Base-by-base conservation (phyloP, 2,888 invertebrate species). In the Lissonota sp. region DNA sequence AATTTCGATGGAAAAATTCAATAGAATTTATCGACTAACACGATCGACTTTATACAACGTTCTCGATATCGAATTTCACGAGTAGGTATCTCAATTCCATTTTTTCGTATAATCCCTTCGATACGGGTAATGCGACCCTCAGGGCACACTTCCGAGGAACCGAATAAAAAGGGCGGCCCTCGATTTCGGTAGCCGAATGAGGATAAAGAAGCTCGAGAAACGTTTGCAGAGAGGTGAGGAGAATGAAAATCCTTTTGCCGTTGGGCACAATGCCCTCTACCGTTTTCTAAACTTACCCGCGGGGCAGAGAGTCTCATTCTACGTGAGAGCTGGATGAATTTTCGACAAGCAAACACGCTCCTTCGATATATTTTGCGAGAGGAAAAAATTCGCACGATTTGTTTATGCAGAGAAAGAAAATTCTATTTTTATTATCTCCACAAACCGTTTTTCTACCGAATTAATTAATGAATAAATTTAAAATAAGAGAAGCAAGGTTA, bases 171-270 rank as follows among this genome's bases (percentile, higher is more conserved):
- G 78, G 78, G 53, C 12, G 53, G 58, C 49, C 70, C 51, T 10
- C 40, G 80, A 80, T 40, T 49, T 49, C 55, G 26, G 26, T 58
- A 53, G 60, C 42, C 66, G 14, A 40, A 58, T 37, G 12, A 4
- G n/a, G 12, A 10, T 4, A 46, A 14, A 66, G 46, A 26, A 64
- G 57, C 57, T 3, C 26, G 46, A 49, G 57, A 58, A n/a, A 60
- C 62, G 53, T 14, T 26, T 26, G 26, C 10, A 16, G 60, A 16
- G 60, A 70, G 73, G 64, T 72, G 78, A 75, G 79, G 78, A 62
- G 82, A 79, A 82, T 79, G 82, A 75, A 82, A 82, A 82, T 82
- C 79, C 75, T 75, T 72, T 62, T 42, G 67, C 71, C 67, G 67
- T 60, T 60, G 71, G 63, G 78, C 67, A 79, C 78, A 82, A 81